Conservation (phyloP, 2,888 invertebrate genomes). For the Hypselothyrea guttata region DNA sequence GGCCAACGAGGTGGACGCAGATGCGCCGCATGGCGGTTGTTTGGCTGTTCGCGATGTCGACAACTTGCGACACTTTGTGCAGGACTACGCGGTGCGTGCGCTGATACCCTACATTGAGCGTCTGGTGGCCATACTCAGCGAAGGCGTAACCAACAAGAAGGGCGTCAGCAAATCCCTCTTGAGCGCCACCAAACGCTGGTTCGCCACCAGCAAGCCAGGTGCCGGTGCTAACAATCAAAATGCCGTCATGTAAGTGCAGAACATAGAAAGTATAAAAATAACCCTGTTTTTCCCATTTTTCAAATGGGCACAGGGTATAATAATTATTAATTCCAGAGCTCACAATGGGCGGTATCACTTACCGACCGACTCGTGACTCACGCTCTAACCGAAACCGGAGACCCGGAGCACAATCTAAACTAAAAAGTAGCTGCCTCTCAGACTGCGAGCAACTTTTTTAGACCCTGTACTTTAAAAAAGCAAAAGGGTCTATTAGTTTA, state of each 20-base stretch:
- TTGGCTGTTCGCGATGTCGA: conserved; percentile 93
- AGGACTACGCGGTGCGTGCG: conserved; percentile 93
- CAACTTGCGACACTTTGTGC: conserved; percentile 90
- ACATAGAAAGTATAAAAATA: too few relatives aligned
- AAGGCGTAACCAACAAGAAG: conserved; percentile 92
- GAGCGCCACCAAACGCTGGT: conserved; percentile 97
- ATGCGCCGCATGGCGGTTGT: conserved; percentile 87
- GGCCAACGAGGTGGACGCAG: conserved; percentile 84
- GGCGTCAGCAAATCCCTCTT: conserved; percentile 96
- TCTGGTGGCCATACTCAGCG: conserved; percentile 90
- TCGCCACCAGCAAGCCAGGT: conserved; percentile 94
- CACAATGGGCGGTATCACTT: too few relatives aligned
- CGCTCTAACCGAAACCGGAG: too few relatives aligned
- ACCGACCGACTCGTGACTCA: too few relatives aligned
- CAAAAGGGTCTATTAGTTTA: too few relatives aligned
- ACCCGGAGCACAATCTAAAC: too few relatives aligned
- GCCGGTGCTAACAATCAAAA: conserved; percentile 87
- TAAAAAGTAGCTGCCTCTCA: too few relatives aligned
- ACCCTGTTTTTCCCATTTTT: too few relatives aligned
- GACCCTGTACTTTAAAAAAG: too few relatives aligned
- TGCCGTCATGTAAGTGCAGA: conserved; percentile 92
- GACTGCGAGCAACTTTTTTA: too few relatives aligned
- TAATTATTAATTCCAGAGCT: not conserved
- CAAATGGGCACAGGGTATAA: too few relatives aligned
- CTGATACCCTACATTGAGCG: conserved; percentile 96